Conservation (phyloP, 2,113 vertebrate species). For the Hypanus sabinus region DNA sequence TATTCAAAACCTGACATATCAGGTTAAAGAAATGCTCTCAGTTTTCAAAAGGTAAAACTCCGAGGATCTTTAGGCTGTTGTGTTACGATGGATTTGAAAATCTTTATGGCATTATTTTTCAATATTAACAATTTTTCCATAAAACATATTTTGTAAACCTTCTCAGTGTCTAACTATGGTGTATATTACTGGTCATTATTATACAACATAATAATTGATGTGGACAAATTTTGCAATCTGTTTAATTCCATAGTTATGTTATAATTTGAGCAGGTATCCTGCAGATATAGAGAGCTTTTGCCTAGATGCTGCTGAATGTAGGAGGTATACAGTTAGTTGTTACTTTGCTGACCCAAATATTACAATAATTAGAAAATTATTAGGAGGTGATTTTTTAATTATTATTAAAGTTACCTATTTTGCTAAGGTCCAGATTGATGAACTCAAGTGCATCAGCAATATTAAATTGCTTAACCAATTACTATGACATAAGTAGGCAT, state of each 20-base stretch:
- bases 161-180: neutral
- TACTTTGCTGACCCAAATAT: constrained; percentile 14
- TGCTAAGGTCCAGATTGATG: neutral
- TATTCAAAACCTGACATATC: neutral
- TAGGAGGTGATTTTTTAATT: neutral
- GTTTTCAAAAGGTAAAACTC: neutral
- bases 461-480: neutral
- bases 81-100: neutral
- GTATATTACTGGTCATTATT: constrained; percentile 2
- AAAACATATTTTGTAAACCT: neutral
- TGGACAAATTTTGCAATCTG: neutral
- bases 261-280: constrained; percentile 24
- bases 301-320: neutral
- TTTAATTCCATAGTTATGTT: neutral
- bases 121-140: neutral
- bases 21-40: neutral
- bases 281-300: constrained; percentile 25
- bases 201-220: neutral
- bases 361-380: constrained; percentile 16
- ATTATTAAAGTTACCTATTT: neutral
- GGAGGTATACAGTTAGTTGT: neutral
- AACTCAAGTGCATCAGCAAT: neutral
- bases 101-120: neutral
- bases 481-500: neutral
- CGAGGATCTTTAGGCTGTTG: neutral